Conservation (phyloP, 2,113 vertebrate species). For the Pontoporia blainvillei region DNA sequence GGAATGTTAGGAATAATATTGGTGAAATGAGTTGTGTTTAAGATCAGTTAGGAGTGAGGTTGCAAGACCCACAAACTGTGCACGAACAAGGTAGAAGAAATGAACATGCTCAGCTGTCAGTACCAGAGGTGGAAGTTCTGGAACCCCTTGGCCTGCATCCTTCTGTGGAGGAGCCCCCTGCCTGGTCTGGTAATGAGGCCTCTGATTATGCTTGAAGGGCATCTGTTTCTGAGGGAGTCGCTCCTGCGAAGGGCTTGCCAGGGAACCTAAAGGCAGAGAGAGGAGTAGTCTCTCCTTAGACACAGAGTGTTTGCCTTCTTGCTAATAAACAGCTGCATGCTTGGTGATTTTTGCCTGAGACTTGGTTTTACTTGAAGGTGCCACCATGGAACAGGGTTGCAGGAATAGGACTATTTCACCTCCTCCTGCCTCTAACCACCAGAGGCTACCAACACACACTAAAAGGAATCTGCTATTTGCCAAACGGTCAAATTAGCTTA, state of each 20-base stretch:
- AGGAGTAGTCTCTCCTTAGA: neutral
- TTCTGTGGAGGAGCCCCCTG: neutral
- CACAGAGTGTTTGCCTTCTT: neutral
- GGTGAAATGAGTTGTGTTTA: conserved; percentile 19
- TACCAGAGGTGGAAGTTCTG: neutral
- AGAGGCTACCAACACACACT: neutral
- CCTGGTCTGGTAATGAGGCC: neutral
- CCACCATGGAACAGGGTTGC: neutral
- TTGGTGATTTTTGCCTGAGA: neutral
- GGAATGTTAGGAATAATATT: conserved; percentile 3
- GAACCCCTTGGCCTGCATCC: neutral
- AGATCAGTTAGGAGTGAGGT: neutral
- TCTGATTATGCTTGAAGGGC: neutral
- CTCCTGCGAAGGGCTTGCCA: neutral
- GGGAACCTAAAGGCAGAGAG: neutral
- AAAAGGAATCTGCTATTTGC: neutral
- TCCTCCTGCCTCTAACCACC: neutral
- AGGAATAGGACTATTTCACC: neutral
- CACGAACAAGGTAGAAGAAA: neutral
- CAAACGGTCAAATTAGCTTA: neutral
- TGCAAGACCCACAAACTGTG: neutral
- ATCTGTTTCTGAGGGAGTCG: neutral
- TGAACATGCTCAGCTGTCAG: neutral
- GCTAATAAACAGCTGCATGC: neutral
- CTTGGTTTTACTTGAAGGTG: neutral